These are phyloP conservation scores for Mya arenaria DNA, from an alignment of 1,140 invertebrate species.

Conservation along the genomic window DNA sequence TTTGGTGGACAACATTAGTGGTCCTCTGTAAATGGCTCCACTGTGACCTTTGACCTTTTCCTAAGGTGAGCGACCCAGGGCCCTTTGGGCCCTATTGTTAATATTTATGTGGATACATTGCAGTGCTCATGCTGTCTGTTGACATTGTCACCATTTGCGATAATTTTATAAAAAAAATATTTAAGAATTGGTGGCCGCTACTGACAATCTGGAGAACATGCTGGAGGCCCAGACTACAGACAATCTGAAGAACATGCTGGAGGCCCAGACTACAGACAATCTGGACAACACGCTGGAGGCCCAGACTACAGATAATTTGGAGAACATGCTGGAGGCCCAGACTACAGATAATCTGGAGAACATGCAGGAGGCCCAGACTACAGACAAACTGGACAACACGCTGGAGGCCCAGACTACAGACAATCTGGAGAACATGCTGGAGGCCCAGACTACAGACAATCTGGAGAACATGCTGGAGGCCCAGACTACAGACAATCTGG, in stretches of 20 bases:
- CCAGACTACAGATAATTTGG: neutral
- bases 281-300: neutral
- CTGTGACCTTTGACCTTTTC: neutral
- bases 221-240: conserved; percentile 10
- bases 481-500: conserved; percentile 6
- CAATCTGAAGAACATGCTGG: neutral
- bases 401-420: conserved; percentile 15
- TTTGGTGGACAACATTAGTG: conserved; percentile 12
- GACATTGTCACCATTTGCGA: neutral
- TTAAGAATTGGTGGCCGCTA: neutral
- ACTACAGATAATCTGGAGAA: conserved; percentile 8
- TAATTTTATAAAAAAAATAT: conserved; percentile 1
- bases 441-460: conserved; percentile 2
- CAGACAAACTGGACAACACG: neutral
- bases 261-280: conserved; percentile 14
- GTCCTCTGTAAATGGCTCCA: neutral
- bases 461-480: conserved; percentile 10
- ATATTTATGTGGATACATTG: neutral
- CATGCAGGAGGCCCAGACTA: neutral
- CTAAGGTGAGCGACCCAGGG: neutral
- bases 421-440: conserved; percentile 6
- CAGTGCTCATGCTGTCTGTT: neutral
- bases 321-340: neutral
- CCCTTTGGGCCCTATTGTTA: neutral
- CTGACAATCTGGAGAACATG: neutral